These are phyloP conservation scores for Ctenomys sociabilis DNA, from an alignment of 2,113 vertebrate genomes.

Conservation along the genomic window DNA sequence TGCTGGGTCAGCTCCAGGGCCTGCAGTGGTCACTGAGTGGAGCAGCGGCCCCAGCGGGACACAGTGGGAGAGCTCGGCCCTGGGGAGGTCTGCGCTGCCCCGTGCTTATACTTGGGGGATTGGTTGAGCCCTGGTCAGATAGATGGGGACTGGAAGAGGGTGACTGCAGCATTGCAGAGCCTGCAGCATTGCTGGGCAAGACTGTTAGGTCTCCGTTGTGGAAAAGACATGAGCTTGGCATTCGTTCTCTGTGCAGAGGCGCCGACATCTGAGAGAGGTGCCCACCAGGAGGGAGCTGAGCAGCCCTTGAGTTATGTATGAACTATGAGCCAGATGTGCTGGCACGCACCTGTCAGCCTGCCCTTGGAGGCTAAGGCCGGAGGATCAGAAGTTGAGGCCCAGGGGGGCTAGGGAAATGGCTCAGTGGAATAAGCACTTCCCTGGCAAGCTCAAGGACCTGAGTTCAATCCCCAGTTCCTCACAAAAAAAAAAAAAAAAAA, in stretches of 20 bases:
- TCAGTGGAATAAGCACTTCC: too few species aligned
- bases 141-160: not conserved
- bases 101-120: not conserved
- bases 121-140: not conserved
- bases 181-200: too few species aligned
- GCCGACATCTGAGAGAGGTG: not conserved
- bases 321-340: not conserved
- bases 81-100: not conserved
- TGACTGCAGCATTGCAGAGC: not conserved
- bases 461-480: too few species aligned
- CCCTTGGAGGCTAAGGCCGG: not conserved
- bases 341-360: not conserved
- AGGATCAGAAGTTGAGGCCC: not conserved
- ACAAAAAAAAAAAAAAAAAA: too few species aligned
- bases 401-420: too few species aligned
- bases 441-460: too few species aligned
- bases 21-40: not conserved
- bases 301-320: not conserved
- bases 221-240: not conserved
- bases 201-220: fast-evolving
- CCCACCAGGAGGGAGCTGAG: not conserved
- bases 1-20: not conserved
- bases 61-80: too few species aligned
- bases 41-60: too few species aligned
- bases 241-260: fast-evolving